Base-by-base conservation (phyloP, 2,888 invertebrate species). In the Tenthredo mesomela region DNA sequence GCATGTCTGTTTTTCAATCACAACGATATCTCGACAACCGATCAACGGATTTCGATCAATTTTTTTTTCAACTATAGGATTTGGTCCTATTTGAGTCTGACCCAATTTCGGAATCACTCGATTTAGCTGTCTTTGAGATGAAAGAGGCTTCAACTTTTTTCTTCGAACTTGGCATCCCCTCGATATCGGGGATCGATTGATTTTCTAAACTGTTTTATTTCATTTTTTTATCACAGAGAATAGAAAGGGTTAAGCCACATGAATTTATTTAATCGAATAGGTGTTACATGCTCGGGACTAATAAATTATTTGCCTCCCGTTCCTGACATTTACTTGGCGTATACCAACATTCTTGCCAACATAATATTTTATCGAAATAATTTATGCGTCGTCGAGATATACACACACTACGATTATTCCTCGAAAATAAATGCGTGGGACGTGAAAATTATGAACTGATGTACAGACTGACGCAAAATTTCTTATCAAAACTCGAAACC, bases 391-490 rank as follows among this genome's bases (percentile, higher is more conserved):
- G 88, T 82, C 87, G 87, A 88, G 88, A 88, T 89, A 87, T 87
- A 89, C 87, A 88, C 61, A 77, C 65, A 37, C 80, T 80, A 80
- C 86, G 89, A 91, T 91, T 89, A 91, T 90, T 89, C 88, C 88
- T 86, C 87, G 86, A 90, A 54, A 89, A 90, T 90, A 90, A 87
- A 85, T 84, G 89, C 89, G 90, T 91, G 89, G 90, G 90, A 88
- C 88, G 89, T 88, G 89, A 88, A 90, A 90, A 91, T 91, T 90
- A 90, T 90, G 88, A 89, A 90, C 90, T 89, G 88, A 85, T 82
- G 88, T 89, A 88, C 88, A 88, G 87, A 65, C 89, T 77, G 71
- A 25, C 70, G 73, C 88, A 88, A 90, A 89, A 89, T 77, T 87
- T 80, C 15, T 77, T n/a, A 1, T 33, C 54, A 10, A n/a, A 33